phyloP scores from a whole-genome alignment of 2,113 vertebrate genomes.

The Cygnus buccinator region DNA sequence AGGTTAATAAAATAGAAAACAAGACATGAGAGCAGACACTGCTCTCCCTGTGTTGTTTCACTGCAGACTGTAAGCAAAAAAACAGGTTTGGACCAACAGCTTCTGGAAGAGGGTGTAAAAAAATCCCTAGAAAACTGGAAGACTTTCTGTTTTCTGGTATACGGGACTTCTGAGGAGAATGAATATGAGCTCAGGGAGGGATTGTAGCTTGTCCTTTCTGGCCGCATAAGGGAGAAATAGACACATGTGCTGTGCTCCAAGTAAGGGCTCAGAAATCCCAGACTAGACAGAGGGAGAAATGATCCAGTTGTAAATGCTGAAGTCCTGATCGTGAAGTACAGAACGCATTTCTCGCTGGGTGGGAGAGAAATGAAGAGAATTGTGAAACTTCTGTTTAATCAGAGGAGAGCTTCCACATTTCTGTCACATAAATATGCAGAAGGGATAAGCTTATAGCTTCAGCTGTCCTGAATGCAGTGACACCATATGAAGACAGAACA shows the following conservation, averaged over 20 bases:
- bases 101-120: neutral
- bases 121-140: neutral
- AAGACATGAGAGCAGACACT: neutral
- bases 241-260: neutral
- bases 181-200: neutral
- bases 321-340: neutral
- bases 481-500: slow-evolving; percentile 50
- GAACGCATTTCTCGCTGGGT: neutral
- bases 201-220: neutral
- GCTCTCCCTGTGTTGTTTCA: neutral
- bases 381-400: slow-evolving; percentile 44
- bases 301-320: neutral
- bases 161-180: neutral
- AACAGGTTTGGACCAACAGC: neutral
- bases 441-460: slow-evolving; percentile 38
- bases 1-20: neutral
- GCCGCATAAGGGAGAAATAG: neutral
- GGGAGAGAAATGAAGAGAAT: slow-evolving; percentile 10
- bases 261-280: neutral
- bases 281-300: neutral
- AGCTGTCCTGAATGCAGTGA: slow-evolving; percentile 23
- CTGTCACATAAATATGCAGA: slow-evolving; percentile 46
- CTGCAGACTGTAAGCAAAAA: neutral
- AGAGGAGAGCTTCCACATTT: slow-evolving; percentile 32
- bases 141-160: neutral